Base-by-base conservation (phyloP, 2,888 invertebrate species). In the Xanthorhoe spadicearia region DNA sequence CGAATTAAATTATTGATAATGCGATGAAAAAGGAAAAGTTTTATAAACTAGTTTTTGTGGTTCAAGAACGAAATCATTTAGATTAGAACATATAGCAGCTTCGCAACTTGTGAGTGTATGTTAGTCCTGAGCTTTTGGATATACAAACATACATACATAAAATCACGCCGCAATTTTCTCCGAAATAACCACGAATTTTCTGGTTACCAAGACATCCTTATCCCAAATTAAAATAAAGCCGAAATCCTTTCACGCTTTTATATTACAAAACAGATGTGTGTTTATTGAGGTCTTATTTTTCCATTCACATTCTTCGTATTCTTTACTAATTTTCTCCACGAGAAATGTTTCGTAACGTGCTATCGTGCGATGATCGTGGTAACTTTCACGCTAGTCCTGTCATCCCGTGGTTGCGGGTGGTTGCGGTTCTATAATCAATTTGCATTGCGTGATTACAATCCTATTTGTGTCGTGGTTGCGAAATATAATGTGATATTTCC, bases 1-100 rank as follows among this genome's bases (percentile, higher is more conserved):
- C 66, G 51, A 70, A 70, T 70, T 65, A 64, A 64, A 69, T 69
- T 71, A 59, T 43, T 13, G n/a, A 43, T 43, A 32, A 6, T 32
- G 32, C 43, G 43, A 43, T 1, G 13, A 13, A 43, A 43, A 43
- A 43, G 13, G 13, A 0, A 13, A 43, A 43, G 8, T 43, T 43
- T 43, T 38, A 9, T 38, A 38, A 38, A 38, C 38, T 38, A 10
- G 6, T 13, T 38, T 38, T 9, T 38, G 8, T 38, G 28, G 28
- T 5, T 28, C 2, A 28, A 28, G 28, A 28, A 28, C 5, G 5
- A 28, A 28, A 28, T 28, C 2, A 2, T 28, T 28, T 28, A 28
- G 28, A 5, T 28, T 4, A 28, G 28, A 28, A 28, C 2, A 38
- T 13, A 38, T 4, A 38, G 4, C 1, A 7, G 3, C 1, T 8